Evolutionary conservation across 2,113 vertebrate genomes (phyloP).

Genomic region (Stigmatopora nigra): DNA sequence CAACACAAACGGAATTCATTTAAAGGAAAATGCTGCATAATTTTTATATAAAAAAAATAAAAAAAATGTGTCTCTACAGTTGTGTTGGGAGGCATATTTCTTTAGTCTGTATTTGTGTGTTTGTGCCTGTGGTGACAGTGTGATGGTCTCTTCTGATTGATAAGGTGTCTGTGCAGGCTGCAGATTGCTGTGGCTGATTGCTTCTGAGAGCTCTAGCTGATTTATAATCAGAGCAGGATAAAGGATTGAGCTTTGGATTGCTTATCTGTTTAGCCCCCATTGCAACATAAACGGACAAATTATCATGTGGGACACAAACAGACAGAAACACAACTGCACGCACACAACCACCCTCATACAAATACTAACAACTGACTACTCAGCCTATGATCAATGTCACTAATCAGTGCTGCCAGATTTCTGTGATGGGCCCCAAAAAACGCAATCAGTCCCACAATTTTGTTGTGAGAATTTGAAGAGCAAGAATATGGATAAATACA

Average conservation of each 20-base stretch:
- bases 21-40: conserved; percentile 28
- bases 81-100: conserved; percentile 34
- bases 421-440: conserved; percentile 34
- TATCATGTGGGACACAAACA: conserved; percentile 57
- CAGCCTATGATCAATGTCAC: conserved; percentile 22
- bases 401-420: conserved; percentile 34
- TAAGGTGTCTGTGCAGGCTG: conserved; percentile 66
- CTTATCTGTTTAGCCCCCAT: conserved; percentile 64
- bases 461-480: conserved; percentile 27
- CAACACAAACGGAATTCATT: conserved; percentile 32
- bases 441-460: conserved; percentile 52
- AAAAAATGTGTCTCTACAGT: conserved; percentile 33
- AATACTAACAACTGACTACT: conserved; percentile 7
- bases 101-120: conserved; percentile 27
- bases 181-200: conserved; percentile 69
- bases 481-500: not conserved
- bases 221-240: conserved; percentile 70
- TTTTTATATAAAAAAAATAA: too few relatives aligned
- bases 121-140: conserved; percentile 48
- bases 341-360: conserved; percentile 18
- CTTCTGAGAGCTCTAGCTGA: conserved; percentile 66
- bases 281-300: conserved; percentile 67
- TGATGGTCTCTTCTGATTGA: conserved; percentile 67
- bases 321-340: conserved; percentile 11
- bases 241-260: conserved; percentile 66